Conservation (phyloP, 2,797 vertebrate genomes). For the Cheirogaleus major region DNA sequence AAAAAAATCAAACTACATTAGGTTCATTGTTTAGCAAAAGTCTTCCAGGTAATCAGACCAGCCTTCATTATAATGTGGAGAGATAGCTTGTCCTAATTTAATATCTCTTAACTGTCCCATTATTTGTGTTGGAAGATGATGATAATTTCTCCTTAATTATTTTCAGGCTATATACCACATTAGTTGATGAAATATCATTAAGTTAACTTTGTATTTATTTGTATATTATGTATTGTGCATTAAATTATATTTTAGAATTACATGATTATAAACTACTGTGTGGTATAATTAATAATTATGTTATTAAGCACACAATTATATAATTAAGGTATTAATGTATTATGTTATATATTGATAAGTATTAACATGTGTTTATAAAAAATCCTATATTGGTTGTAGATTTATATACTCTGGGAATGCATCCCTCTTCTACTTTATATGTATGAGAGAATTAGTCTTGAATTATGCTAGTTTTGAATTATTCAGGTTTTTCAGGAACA, state of each 20-base stretch:
- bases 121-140: slow-evolving; percentile 22
- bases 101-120: not conserved
- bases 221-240: slow-evolving; percentile 15
- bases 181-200: slow-evolving; percentile 53
- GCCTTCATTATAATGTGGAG: not conserved
- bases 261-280: not conserved
- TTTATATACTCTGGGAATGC: slow-evolving; percentile 11
- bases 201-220: slow-evolving; percentile 41
- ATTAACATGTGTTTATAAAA: slow-evolving; percentile 33
- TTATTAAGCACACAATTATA: slow-evolving; percentile 2
- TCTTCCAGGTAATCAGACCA: slow-evolving; percentile 22
- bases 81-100: slow-evolving; percentile 22
- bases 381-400: not conserved
- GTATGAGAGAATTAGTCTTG: slow-evolving; percentile 36
- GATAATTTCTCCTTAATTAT: slow-evolving; percentile 15
- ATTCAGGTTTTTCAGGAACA: slow-evolving; percentile 49
- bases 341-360: not conserved
- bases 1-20: not conserved
- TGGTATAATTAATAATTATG: slow-evolving; percentile 31
- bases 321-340: not conserved
- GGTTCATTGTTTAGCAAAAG: slow-evolving; percentile 6
- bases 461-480: slow-evolving; percentile 57
- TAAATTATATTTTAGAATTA: slow-evolving; percentile 57
- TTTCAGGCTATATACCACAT: slow-evolving; percentile 21
- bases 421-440: not conserved